Conservation (phyloP, 2,888 invertebrate species). For the Dolichomitus sp. region DNA sequence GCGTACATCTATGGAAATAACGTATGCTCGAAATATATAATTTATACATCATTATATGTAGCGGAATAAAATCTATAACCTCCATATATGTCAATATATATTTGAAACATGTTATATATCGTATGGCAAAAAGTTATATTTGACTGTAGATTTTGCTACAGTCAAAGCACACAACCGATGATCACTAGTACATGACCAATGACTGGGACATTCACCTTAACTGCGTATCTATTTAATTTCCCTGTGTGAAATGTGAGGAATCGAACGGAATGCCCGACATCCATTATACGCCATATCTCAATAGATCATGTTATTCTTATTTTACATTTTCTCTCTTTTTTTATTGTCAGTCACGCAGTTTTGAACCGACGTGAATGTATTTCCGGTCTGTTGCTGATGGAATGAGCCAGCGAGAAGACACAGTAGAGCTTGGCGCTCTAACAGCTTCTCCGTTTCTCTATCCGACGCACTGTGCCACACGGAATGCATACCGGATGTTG, state of each 20-base stretch:
- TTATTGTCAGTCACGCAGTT: neutral
- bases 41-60: too few relatives aligned
- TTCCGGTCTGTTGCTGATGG: conserved; percentile 17
- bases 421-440: conserved; percentile 4
- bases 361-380: neutral
- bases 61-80: too few relatives aligned
- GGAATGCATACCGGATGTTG: conserved; percentile 34
- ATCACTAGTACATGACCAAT: too few relatives aligned
- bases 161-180: too few relatives aligned
- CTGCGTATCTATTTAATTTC: too few relatives aligned
- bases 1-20: too few relatives aligned
- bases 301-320: neutral
- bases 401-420: neutral
- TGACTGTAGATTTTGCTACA: too few relatives aligned
- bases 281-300: neutral
- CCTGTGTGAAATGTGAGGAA: neutral
- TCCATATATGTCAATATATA: too few relatives aligned
- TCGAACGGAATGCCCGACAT: neutral
- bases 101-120: too few relatives aligned
- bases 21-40: too few relatives aligned
- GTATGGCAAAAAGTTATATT: too few relatives aligned
- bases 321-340: neutral
- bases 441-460: neutral
- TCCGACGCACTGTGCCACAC: neutral
- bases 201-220: too few relatives aligned